phyloP scores from a whole-genome alignment of 2,888 invertebrate species.

The Cybosia mesomella region DNA sequence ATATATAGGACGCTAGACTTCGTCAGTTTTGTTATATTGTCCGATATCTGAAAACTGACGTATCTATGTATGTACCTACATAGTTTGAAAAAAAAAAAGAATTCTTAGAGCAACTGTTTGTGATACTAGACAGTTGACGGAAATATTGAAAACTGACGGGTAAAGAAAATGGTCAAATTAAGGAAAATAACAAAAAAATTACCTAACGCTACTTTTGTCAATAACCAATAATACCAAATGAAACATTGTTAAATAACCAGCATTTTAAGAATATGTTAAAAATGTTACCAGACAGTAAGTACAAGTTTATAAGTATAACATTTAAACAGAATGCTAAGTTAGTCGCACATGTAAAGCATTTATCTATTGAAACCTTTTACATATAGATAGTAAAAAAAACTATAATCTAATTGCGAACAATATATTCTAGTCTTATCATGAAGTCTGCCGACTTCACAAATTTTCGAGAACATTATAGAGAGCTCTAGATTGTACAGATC shows the following conservation, averaged over 20 bases:
- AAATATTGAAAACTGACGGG: too few relatives aligned
- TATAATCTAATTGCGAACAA: not conserved
- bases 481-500: not conserved
- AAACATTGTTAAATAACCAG: conserved; percentile 5
- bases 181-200: not conserved
- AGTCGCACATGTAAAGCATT: conserved; percentile 4
- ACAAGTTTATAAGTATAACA: conserved; percentile 2
- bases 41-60: too few relatives aligned
- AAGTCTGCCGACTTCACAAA: conserved; percentile 1
- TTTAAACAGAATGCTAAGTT: conserved; percentile 7
- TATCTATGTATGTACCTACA: too few relatives aligned
- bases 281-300: not conserved
- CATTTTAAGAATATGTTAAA: not conserved
- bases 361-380: not conserved
- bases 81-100: too few relatives aligned
- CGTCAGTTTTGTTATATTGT: too few relatives aligned
- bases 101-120: too few relatives aligned
- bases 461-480: not conserved
- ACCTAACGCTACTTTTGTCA: not conserved
- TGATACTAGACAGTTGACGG: too few relatives aligned
- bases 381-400: not conserved
- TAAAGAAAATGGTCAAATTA: not conserved
- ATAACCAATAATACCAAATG: not conserved
- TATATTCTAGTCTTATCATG: not conserved
- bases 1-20: too few relatives aligned